Conservation (phyloP, 2,888 invertebrate genomes). For the Acronicta leporina region DNA sequence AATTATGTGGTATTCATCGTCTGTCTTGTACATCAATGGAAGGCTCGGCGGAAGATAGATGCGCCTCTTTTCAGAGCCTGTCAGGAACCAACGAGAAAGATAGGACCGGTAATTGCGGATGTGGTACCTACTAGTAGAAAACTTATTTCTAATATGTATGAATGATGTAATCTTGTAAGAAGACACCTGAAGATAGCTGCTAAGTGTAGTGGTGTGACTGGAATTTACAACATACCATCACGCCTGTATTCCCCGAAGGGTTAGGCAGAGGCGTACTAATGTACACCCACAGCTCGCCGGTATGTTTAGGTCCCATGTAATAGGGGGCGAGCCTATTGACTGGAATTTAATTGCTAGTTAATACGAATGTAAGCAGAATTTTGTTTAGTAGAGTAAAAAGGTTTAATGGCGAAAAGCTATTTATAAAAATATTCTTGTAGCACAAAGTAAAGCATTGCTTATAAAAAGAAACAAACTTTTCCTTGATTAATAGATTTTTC, state of each 20-base stretch:
- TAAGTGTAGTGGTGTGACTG: slow-evolving; percentile 19
- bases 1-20: slow-evolving; percentile 79
- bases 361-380: slow-evolving; percentile 3
- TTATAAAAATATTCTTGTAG: neutral
- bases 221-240: no score
- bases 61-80: slow-evolving; percentile 75
- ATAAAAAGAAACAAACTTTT: neutral
- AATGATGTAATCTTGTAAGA: slow-evolving; percentile 54
- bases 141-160: slow-evolving; percentile 52
- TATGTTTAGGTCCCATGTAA: no score
- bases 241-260: no score
- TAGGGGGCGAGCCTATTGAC: no score
- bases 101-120: slow-evolving; percentile 72
- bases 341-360: slow-evolving; percentile 18
- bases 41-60: slow-evolving; percentile 77
- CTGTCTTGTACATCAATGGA: slow-evolving; percentile 73
- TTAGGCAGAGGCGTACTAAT: no score
- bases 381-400: neutral
- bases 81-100: slow-evolving; percentile 70
- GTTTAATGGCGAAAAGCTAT: neutral
- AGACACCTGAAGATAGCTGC: slow-evolving; percentile 34
- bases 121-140: slow-evolving; percentile 40
- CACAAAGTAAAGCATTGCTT: neutral
- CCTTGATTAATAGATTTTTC: neutral
- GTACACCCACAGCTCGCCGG: no score